These are phyloP conservation scores for Penaeus indicus DNA, from an alignment of 1,140 invertebrate genomes.

Conservation along the genomic window DNA sequence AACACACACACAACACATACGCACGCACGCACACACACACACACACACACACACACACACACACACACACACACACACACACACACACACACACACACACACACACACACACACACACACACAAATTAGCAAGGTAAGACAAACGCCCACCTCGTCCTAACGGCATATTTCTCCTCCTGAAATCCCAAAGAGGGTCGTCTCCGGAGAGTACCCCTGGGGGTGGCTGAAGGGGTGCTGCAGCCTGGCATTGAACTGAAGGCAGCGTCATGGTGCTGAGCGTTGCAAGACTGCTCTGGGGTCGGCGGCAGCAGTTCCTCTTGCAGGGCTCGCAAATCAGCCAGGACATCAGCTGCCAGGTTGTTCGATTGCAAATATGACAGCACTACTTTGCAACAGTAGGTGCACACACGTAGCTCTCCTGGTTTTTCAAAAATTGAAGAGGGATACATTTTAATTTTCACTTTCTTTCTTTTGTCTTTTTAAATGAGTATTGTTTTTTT, in stretches of 20 bases:
- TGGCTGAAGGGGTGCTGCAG: constrained; percentile 37
- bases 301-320: constrained; percentile 83
- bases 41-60: too few relatives aligned
- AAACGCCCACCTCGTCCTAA: constrained; percentile 49
- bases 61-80: too few relatives aligned
- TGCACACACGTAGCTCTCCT: constrained; percentile 92
- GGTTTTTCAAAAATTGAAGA: constrained; percentile 67
- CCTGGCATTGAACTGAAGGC: constrained; percentile 3
- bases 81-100: too few relatives aligned
- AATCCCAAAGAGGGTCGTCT: constrained; percentile 81
- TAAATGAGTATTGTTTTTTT: too few relatives aligned
- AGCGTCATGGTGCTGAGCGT: constrained; percentile 20
- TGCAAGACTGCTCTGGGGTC: constrained; percentile 10
- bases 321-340: constrained; percentile 82
- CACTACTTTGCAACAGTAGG: constrained; percentile 94
- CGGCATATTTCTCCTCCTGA: constrained; percentile 82
- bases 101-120: too few relatives aligned
- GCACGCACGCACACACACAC: too few relatives aligned
- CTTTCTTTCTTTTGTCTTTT: constrained; percentile 10
- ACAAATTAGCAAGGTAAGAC: neutral
- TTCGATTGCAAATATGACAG: constrained; percentile 88
- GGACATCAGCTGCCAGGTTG: constrained; percentile 80
- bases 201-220: constrained; percentile 65
- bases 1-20: too few relatives aligned
- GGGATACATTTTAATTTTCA: constrained; percentile 54